Evolutionary conservation across 1,140 invertebrate genomes (phyloP).

Genomic region (Macrostomum lignano): DNA sequence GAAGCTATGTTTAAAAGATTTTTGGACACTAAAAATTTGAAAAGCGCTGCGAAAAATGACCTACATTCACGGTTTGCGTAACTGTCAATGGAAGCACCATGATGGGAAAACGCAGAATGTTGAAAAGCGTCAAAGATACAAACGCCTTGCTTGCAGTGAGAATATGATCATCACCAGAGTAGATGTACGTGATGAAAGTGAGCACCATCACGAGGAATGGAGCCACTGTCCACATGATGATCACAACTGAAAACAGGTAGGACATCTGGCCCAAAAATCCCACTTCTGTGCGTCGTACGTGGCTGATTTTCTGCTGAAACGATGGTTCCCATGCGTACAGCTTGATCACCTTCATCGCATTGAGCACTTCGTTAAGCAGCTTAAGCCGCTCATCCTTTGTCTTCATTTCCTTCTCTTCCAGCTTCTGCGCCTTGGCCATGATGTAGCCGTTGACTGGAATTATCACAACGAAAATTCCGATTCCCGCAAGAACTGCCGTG

Average conservation of each 20-base stretch:
- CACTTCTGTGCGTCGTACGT: constrained; percentile 25
- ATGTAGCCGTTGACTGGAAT: too few species aligned
- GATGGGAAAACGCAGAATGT: constrained; percentile 62
- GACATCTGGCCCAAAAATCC: constrained; percentile 21
- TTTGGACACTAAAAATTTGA: too few species aligned
- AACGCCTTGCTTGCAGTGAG: constrained; percentile 36
- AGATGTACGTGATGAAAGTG: constrained; percentile 16
- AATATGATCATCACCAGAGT: constrained; percentile 21
- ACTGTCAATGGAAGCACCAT: constrained; percentile 28
- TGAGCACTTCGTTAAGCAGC: constrained; percentile 25
- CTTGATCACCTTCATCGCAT: constrained; percentile 31
- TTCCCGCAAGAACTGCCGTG: too few species aligned
- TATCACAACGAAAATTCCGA: too few species aligned
- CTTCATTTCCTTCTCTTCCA: constrained; percentile 20
- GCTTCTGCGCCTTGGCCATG: too few species aligned
- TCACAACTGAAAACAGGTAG: constrained; percentile 34
- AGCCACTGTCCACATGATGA: constrained; percentile 67
- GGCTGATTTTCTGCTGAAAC: constrained; percentile 25
- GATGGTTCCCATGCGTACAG: constrained; percentile 25
- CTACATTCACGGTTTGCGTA: constrained; percentile 11
- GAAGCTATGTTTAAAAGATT: too few species aligned
- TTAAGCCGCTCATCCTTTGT: constrained; percentile 34
- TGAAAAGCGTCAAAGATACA: constrained; percentile 73
- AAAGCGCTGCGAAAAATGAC: constrained; percentile 9
- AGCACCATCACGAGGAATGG: constrained; percentile 39